A percentile compares a stretch with the other conserved stretches of the same genome.
phyloP scores from a whole-genome alignment of 37 sponge, comb jelly and placozoan species.

The Bolinopsis microptera region DNA sequence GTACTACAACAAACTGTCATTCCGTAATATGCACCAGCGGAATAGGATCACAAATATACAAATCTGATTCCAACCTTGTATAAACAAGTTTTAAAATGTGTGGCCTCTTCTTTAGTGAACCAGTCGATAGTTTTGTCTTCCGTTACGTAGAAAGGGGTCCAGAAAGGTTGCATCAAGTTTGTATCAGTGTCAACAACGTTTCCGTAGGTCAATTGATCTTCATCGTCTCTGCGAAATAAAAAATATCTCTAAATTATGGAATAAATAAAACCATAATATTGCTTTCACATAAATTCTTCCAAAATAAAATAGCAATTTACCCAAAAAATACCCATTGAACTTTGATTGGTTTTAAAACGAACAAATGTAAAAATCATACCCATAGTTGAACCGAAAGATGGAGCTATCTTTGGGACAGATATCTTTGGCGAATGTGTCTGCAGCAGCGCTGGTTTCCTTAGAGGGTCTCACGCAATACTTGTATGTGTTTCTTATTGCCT shows the following conservation, averaged over 20 bases:
- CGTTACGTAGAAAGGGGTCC: background rate
- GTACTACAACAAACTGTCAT: too few relatives aligned
- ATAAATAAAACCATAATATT: background rate
- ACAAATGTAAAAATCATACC: background rate
- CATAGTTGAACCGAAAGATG: background rate
- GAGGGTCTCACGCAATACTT: background rate
- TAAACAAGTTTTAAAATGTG: background rate
- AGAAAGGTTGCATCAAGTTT: background rate
- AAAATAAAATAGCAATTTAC: too few relatives aligned
- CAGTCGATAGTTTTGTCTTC: background rate
- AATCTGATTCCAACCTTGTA: background rate
- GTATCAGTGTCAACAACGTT: background rate
- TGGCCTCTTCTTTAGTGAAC: background rate
- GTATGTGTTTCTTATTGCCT: background rate
- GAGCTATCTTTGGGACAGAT: background rate
- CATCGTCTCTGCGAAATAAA: too few relatives aligned
- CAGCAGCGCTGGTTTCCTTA: background rate
- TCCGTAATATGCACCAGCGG: too few relatives aligned
- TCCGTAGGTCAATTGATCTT: background rate
- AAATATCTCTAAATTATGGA: background rate
- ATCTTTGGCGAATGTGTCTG: background rate
- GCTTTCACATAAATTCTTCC: background rate
- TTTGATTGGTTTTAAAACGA: too few relatives aligned
- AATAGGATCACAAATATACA: too few relatives aligned
- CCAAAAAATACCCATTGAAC: background rate